A percentile compares a stretch with the other conserved stretches of the same genome.
These are phyloP conservation scores for Micronycteris hirsuta DNA, from an alignment of 2,113 vertebrate species.

Conservation along the genomic window DNA sequence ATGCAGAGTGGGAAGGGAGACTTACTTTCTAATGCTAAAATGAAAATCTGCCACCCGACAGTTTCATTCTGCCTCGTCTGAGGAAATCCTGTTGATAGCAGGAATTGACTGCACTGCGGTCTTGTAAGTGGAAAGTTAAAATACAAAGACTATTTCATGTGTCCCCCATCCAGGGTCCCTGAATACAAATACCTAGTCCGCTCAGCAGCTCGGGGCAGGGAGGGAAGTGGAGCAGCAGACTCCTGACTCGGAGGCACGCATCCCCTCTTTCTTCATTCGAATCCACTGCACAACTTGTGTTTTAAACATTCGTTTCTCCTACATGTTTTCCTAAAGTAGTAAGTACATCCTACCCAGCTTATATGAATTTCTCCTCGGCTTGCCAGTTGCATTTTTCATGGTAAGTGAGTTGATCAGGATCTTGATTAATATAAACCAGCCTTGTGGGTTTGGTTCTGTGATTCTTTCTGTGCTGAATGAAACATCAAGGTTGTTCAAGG, in stretches of 20 bases:
- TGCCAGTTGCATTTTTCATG: background rate
- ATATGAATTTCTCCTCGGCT: background rate
- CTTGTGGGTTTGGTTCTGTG: background rate
- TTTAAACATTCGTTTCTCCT: background rate
- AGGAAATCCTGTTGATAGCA: background rate
- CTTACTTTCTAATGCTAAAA: background rate
- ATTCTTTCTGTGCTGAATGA: background rate
- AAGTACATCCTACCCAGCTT: background rate
- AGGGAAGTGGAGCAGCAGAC: too few relatives aligned
- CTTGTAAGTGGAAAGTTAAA: background rate
- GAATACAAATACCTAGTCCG: background rate
- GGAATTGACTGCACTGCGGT: background rate
- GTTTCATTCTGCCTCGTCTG: background rate
- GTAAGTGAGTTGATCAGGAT: background rate
- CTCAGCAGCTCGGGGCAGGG: background rate
- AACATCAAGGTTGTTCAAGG: background rate
- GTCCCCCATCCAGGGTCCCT: background rate
- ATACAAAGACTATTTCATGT: background rate
- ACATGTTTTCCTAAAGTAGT: background rate
- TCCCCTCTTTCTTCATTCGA: background rate
- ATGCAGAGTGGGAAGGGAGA: background rate
- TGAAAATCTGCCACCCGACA: background rate
- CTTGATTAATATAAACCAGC: background rate
- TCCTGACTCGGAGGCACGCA: fast-evolving
- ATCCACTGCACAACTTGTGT: background rate